These are phyloP conservation scores for Quadroppia sp. DNA, from an alignment of 2,888 invertebrate species.

Conservation along the genomic window DNA sequence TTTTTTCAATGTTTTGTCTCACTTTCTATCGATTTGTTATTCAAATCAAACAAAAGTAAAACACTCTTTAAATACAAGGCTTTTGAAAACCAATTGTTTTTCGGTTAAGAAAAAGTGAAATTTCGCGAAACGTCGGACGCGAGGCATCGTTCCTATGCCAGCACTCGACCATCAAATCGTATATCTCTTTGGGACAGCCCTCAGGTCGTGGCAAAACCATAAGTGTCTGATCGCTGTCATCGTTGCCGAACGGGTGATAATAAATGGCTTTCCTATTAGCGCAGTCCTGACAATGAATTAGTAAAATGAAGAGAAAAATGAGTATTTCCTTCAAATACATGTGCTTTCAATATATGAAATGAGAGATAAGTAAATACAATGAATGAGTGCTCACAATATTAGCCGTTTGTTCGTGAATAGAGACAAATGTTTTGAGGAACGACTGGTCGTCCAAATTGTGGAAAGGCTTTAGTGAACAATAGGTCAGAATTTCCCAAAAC, in stretches of 20 bases:
- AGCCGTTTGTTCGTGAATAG: too few relatives aligned
- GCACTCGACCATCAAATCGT: slow-evolving; percentile 85
- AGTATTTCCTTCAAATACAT: too few relatives aligned
- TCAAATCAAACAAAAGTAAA: too few relatives aligned
- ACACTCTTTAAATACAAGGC: background rate
- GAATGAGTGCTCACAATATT: background rate
- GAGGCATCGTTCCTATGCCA: slow-evolving; percentile 77
- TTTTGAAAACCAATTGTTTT: slow-evolving; percentile 62
- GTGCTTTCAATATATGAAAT: too few relatives aligned
- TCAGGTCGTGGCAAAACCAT: slow-evolving; percentile 64
- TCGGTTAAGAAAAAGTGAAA: slow-evolving; percentile 76
- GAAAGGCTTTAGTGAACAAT: slow-evolving; percentile 72
- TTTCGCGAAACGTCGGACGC: slow-evolving; percentile 79
- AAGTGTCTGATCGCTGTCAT: background rate
- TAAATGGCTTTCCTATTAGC: background rate
- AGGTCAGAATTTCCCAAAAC: slow-evolving; percentile 76
- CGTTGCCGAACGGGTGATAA: background rate
- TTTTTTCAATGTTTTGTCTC: too few relatives aligned
- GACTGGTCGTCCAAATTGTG: slow-evolving; percentile 66
- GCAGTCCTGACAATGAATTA: too few relatives aligned
- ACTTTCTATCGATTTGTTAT: too few relatives aligned
- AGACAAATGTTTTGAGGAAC: background rate
- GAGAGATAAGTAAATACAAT: too few relatives aligned
- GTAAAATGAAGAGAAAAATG: too few relatives aligned
- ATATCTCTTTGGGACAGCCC: slow-evolving; percentile 78